Evolutionary conservation across 2,797 vertebrate species (phyloP).

Genomic region (Rhinoraja longicauda): DNA sequence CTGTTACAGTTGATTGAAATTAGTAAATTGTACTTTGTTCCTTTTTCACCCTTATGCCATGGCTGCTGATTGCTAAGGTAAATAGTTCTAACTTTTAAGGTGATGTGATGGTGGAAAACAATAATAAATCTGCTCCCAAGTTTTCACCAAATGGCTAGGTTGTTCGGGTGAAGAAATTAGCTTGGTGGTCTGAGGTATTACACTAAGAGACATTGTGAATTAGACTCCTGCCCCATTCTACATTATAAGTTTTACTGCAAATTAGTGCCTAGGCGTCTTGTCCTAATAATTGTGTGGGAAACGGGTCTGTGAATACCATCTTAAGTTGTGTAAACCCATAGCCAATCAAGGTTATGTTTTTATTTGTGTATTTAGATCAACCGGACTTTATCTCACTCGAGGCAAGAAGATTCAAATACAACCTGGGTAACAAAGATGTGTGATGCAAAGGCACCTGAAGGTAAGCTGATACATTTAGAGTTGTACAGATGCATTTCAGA

Average conservation of each 20-base stretch:
- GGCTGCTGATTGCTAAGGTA: not conserved
- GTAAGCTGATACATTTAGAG: constrained; percentile 56
- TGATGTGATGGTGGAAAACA: not conserved
- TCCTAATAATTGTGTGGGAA: not conserved
- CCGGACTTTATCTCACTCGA: constrained; percentile 53
- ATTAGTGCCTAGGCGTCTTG: not conserved
- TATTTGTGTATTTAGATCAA: constrained; percentile 56
- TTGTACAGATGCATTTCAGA: too few species aligned
- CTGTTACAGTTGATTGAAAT: not conserved
- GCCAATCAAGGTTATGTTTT: not conserved
- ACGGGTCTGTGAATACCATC: not conserved
- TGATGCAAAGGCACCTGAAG: constrained; percentile 85
- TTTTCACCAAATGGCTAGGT: not conserved
- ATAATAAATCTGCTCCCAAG: not conserved
- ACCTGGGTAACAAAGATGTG: constrained; percentile 67
- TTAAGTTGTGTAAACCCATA: not conserved
- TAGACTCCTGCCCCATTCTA: not conserved
- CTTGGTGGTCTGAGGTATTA: not conserved
- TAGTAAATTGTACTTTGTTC: not conserved
- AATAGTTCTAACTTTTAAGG: not conserved
- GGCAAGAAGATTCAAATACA: constrained; percentile 60
- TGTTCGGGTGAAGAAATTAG: not conserved
- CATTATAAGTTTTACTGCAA: not conserved
- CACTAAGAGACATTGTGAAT: not conserved
- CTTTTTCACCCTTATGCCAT: not conserved